These are phyloP conservation scores for Bradypodion pumilum DNA, from an alignment of 2,797 vertebrate genomes.

Conservation along the genomic window DNA sequence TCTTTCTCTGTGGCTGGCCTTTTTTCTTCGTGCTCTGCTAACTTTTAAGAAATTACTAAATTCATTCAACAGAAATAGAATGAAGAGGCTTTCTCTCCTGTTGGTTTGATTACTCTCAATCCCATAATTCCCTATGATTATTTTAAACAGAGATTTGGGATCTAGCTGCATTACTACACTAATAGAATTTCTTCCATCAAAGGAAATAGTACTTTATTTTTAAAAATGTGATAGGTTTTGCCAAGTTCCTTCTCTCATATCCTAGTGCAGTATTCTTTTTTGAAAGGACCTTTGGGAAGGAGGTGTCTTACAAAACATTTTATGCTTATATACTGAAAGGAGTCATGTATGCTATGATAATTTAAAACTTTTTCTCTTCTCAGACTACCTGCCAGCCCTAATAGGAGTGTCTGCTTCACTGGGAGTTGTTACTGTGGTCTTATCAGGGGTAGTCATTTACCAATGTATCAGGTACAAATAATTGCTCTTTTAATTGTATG, in stretches of 20 bases:
- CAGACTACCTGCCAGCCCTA: constrained; percentile 72
- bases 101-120: too few species aligned
- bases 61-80: too few species aligned
- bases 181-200: not conserved
- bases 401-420: constrained; percentile 67
- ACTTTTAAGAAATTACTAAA: too few species aligned
- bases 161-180: not conserved
- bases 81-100: too few species aligned
- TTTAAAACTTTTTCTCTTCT: constrained; percentile 27
- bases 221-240: too few species aligned
- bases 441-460: constrained; percentile 46
- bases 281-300: not conserved
- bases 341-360: not conserved
- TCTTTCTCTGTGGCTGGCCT: too few species aligned
- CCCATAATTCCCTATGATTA: not conserved
- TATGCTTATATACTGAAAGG: not conserved
- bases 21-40: too few species aligned
- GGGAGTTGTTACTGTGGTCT: constrained; percentile 56
- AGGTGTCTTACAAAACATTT: not conserved
- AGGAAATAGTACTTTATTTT: too few species aligned
- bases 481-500: constrained; percentile 4
- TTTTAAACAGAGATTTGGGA: not conserved
- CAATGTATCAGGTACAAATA: constrained; percentile 61
- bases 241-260: too few species aligned
- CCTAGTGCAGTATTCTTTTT: too few species aligned